Base-by-base conservation (phyloP, 2,113 vertebrate genomes). In the Strix uralensis region DNA sequence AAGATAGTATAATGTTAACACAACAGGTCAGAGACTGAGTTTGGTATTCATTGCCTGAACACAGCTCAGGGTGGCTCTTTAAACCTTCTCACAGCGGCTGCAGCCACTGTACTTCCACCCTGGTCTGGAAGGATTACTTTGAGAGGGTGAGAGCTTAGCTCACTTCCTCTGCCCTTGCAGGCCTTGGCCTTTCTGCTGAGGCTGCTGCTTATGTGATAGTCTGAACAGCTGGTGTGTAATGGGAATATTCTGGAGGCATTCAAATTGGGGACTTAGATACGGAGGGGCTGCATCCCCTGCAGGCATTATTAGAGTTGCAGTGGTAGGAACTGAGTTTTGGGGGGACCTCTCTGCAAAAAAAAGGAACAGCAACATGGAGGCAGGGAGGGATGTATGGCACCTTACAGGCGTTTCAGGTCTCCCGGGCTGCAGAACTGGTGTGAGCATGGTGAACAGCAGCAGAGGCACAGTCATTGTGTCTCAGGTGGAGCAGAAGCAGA, bases 171-270 rank as follows among this genome's bases (percentile, higher is more conserved):
- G 46, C 29, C 34, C 26, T 90, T 62, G 34, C 36, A 90, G 81
- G 58, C 66, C 46, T 88, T 88, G 66, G 30, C 67, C 82, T 55
- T 44, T 88, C 75, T 92, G 30, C 32, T 71, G 55, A 86, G 73
- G 54, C 61, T 92, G 65, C 46, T 90, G 74, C 70, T 82, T 54
- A 82, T 73, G 62, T 72, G 49, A 61, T 46, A 69, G 84, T 70
- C 73, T 91, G 81, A 92, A 85, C 74, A 95, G 86, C 81, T 97
- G 91, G 38, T 62, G 27, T 75, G 66, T 92, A 71, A 85, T 5
- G 4, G 47, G 51, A 88, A 82, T 90, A 91, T 73, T 73, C 70
- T 34, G 32, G 36, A 95, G 91, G 74, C 94, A 91, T 92, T 87
- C 8, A 62, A 79, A 77, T 0, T 0, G 5, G 3, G 4, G 18